These are phyloP conservation scores for Micronycteris hirsuta DNA, from an alignment of 2,113 vertebrate genomes.

Conservation along the genomic window DNA sequence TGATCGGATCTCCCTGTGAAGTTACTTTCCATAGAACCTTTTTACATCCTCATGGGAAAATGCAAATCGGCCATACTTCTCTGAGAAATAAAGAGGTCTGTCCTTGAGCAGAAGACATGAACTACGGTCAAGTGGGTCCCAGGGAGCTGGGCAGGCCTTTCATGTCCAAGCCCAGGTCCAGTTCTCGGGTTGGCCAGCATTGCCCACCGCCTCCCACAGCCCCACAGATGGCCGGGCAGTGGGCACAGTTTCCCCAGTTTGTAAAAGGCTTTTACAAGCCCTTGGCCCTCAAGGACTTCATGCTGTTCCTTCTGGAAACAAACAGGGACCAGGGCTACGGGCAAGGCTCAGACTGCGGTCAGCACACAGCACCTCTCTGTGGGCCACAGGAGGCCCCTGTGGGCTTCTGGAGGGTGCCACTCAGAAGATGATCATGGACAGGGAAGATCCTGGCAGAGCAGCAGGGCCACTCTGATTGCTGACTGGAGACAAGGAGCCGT, in stretches of 20 bases:
- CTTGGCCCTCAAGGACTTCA: not conserved
- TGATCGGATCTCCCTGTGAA: not conserved
- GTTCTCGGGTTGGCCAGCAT: not conserved
- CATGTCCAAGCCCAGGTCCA: not conserved
- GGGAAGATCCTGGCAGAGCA: not conserved
- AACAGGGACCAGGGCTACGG: not conserved
- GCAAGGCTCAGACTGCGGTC: not conserved
- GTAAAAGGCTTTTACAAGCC: not conserved
- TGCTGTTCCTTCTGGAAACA: not conserved
- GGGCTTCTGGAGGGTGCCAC: not conserved
- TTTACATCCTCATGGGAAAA: not conserved
- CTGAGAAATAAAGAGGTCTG: not conserved
- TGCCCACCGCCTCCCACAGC: not conserved
- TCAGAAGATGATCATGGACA: not conserved
- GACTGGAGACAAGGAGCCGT: not conserved
- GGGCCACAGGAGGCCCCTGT: not conserved
- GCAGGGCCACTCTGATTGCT: accelerated
- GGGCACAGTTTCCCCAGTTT: not conserved
- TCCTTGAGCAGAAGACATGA: not conserved
- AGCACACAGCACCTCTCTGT: not conserved
- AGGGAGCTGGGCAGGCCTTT: not conserved
- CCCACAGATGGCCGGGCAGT: not conserved
- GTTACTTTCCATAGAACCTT: not conserved
- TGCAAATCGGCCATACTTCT: not conserved
- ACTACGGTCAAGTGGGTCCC: not conserved